Evolutionary conservation across 2,888 invertebrate species (phyloP).

Genomic region (Rhopalosiphum nymphaeae): DNA sequence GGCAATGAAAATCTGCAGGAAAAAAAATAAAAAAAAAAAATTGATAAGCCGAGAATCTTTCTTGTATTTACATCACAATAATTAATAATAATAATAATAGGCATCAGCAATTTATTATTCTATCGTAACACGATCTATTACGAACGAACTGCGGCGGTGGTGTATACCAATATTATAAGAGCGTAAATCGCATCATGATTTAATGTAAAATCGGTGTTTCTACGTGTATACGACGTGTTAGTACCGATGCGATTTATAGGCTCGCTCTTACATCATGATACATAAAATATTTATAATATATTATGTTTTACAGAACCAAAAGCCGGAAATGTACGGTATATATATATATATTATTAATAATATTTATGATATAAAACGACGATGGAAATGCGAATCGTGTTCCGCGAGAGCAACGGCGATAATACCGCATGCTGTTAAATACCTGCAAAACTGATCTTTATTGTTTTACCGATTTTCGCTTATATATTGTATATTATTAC

Average conservation of each 20-base stretch:
- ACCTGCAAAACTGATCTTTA: background rate
- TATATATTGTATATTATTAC: background rate
- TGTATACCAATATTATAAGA: background rate
- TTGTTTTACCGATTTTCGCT: background rate
- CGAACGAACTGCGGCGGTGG: background rate
- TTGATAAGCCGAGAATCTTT: background rate
- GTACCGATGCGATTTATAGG: background rate
- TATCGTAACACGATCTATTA: background rate
- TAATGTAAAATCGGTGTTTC: constrained; percentile 42
- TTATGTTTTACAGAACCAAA: background rate
- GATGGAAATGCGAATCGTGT: background rate
- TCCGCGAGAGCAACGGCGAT: background rate
- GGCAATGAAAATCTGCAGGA: background rate
- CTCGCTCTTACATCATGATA: background rate
- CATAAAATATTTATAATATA: background rate
- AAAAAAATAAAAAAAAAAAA: background rate
- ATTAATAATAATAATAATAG: background rate
- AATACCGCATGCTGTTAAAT: background rate
- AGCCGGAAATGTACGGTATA: background rate
- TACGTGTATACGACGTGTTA: background rate
- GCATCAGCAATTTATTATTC: background rate
- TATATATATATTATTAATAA: background rate
- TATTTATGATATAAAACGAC: background rate
- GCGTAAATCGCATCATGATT: background rate
- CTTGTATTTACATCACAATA: background rate